Evolutionary conservation across 2,113 vertebrate species (phyloP).

Genomic region (Ptyas mucosa): DNA sequence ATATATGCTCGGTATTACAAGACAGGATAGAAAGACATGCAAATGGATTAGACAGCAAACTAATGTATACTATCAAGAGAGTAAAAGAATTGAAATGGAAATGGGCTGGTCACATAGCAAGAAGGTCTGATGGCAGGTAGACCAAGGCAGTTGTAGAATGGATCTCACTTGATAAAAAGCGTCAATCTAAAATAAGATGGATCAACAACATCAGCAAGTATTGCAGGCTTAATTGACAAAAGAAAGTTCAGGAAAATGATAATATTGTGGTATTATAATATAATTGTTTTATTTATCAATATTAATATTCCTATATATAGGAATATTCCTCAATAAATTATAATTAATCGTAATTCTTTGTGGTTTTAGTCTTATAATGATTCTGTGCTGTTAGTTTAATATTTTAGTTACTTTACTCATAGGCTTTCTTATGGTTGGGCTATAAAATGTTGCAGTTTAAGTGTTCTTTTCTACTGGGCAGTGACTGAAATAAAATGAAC

Average conservation of each 20-base stretch:
- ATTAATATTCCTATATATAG: background rate
- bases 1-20: background rate
- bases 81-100: too few relatives aligned
- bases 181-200: background rate
- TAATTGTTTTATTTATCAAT: background rate
- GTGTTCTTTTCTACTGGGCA: background rate
- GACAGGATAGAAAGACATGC: too few relatives aligned
- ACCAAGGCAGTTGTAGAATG: background rate
- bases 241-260: background rate
- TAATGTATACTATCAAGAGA: too few relatives aligned
- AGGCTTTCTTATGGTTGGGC: background rate
- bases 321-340: background rate
- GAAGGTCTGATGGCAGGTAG: background rate
- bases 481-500: background rate
- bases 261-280: background rate
- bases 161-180: background rate
- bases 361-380: background rate
- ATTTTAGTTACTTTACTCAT: background rate
- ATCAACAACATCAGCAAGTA: background rate
- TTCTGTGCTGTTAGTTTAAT: background rate
- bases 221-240: background rate
- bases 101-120: too few relatives aligned
- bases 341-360: background rate
- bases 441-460: background rate
- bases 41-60: too few relatives aligned